Percentiles rank a stretch among this genome's conserved stretches.
Conservation (phyloP, 2,113 vertebrate species). For the Campylomormyrus tamandua region DNA sequence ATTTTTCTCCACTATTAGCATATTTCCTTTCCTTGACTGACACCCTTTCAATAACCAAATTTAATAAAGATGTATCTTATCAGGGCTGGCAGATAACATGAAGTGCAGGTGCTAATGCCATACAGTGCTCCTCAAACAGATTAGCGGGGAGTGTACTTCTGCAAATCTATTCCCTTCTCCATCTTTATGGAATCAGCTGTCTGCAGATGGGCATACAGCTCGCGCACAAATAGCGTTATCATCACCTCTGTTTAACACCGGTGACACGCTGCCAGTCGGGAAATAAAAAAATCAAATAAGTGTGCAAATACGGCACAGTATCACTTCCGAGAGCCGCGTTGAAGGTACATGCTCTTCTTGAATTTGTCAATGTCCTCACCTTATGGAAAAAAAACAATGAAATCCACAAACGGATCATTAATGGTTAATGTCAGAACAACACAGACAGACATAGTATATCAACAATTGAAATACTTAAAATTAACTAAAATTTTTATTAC, state of each 20-base stretch:
- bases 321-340: neutral
- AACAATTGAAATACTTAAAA: neutral
- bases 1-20: constrained; percentile 72
- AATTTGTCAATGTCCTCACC: neutral
- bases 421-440: neutral
- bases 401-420: neutral
- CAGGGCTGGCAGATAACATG: constrained; percentile 83
- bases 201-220: constrained; percentile 72
- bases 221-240: constrained; percentile 65
- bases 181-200: constrained; percentile 79
- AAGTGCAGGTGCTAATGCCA: constrained; percentile 81
- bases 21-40: constrained; percentile 78
- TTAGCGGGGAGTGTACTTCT: constrained; percentile 57
- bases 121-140: constrained; percentile 85
- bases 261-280: constrained; percentile 13
- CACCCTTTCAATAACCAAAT: constrained; percentile 81
- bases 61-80: constrained; percentile 98
- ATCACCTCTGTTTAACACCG: constrained; percentile 71
- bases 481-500: neutral
- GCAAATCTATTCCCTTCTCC: constrained; percentile 71
- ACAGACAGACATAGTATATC: neutral
- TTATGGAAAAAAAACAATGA: neutral
- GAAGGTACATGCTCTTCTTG: neutral
- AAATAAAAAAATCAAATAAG: constrained; percentile 8
- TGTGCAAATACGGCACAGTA: constrained; percentile 12